Percentiles rank a stretch among this genome's conserved stretches.
These are phyloP conservation scores for Chironomus tentans DNA, from an alignment of 2,888 invertebrate species.

Conservation along the genomic window DNA sequence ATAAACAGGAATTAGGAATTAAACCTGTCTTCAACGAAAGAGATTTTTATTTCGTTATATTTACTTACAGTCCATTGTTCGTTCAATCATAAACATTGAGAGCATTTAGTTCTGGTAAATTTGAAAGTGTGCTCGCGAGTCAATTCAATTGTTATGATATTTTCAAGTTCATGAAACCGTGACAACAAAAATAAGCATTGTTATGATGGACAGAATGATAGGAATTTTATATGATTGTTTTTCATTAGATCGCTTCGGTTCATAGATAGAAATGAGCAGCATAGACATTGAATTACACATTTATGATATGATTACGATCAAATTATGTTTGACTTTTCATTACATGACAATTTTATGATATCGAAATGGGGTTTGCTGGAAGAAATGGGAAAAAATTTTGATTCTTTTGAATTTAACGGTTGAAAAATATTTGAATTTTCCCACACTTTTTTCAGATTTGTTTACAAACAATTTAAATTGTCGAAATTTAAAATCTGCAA, in stretches of 20 bases:
- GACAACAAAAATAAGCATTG: background rate
- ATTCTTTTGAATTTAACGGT: no score
- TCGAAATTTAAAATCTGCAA: no score
- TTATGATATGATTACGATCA: background rate
- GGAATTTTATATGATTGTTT: background rate
- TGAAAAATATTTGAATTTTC: no score
- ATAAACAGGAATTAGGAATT: background rate
- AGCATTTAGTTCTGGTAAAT: conserved; percentile 5
- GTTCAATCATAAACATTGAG: background rate
- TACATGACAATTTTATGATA: no score
- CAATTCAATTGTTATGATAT: background rate
- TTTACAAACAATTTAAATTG: no score
- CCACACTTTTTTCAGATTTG: no score
- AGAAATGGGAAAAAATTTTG: no score
- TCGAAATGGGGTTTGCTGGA: no score
- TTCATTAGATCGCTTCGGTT: no score
- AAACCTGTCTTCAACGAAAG: background rate
- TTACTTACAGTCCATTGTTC: background rate
- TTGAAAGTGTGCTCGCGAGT: conserved; percentile 19
- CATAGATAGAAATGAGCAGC: no score
- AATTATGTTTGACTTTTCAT: background rate
- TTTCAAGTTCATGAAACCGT: conserved; percentile 15
- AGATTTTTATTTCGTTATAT: background rate
- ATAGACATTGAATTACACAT: no score
- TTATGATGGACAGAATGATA: conserved; percentile 1